phyloP scores from a whole-genome alignment of 92 coral and sea anemone species.

The Epizoanthus illoricatus region DNA sequence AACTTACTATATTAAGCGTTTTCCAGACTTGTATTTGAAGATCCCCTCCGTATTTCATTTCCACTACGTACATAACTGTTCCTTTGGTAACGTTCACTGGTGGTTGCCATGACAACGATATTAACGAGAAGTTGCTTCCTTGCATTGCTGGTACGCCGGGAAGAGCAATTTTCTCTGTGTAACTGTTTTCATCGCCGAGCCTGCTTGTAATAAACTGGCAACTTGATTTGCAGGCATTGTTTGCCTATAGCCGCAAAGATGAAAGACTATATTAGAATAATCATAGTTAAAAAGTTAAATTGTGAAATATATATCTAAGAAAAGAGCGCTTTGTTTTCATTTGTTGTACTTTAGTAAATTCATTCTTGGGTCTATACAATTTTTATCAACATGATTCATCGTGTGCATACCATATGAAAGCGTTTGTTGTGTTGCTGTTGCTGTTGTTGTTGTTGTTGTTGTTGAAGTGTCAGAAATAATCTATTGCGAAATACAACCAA shows the following conservation, averaged over 20 bases:
- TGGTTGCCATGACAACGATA: constrained; percentile 5
- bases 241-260: not conserved
- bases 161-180: constrained; percentile 2
- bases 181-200: constrained; percentile 20
- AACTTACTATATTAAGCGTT: constrained; percentile 2
- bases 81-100: not conserved
- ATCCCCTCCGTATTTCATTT: constrained; percentile 32
- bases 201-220: constrained; percentile 9
- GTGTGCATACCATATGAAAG: too few species aligned
- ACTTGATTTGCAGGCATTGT: constrained; percentile 23
- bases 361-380: too few species aligned
- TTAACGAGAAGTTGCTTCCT: not conserved
- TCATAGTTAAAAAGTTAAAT: too few species aligned
- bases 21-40: not conserved
- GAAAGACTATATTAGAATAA: too few species aligned
- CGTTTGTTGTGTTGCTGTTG: too few species aligned
- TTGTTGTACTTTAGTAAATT: too few species aligned
- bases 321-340: too few species aligned
- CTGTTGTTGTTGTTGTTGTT: too few species aligned
- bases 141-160: not conserved
- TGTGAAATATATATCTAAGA: too few species aligned
- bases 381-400: too few species aligned
- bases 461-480: too few species aligned
- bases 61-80: constrained; percentile 16
- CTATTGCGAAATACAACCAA: too few species aligned